A percentile compares a stretch with the other conserved stretches of the same genome.
Conservation (phyloP, 2,113 vertebrate species). For the Mandrillus leucophaeus region DNA sequence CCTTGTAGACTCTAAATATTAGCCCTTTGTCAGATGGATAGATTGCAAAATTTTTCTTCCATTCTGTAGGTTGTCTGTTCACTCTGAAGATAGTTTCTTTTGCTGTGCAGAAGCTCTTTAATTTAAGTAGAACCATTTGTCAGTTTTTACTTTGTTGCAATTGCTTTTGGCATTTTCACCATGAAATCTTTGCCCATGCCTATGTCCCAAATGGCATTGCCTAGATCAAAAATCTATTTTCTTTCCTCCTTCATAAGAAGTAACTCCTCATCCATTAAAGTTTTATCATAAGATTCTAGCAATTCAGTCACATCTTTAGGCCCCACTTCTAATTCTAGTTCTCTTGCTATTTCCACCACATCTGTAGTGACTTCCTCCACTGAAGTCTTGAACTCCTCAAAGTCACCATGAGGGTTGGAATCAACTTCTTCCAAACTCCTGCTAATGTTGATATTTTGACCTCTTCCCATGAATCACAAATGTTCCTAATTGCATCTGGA, state of each 20-base stretch:
- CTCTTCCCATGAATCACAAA: neutral
- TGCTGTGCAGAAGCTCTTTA: too few species aligned
- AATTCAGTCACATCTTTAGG: neutral
- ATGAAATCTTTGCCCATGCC: too few species aligned
- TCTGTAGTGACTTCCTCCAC: neutral
- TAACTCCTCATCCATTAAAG: neutral
- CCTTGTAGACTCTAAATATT: too few species aligned
- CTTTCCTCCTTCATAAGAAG: neutral
- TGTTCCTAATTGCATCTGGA: neutral
- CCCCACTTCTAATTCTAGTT: neutral
- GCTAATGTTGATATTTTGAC: neutral
- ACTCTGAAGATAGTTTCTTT: too few species aligned
- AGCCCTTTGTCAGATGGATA: too few species aligned
- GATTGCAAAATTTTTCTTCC: too few species aligned
- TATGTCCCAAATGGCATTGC: too few species aligned
- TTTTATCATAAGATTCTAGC: neutral
- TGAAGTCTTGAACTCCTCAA: neutral
- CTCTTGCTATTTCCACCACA: neutral
- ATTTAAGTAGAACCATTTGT: too few species aligned
- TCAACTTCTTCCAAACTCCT: neutral
- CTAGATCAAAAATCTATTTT: too few species aligned
- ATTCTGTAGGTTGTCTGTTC: too few species aligned
- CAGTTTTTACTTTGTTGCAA: too few species aligned
- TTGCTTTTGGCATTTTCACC: too few species aligned
- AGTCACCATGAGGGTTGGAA: neutral